These are phyloP conservation scores for Geotrupes spiniger DNA, from an alignment of 2,888 invertebrate genomes.

Conservation along the genomic window DNA sequence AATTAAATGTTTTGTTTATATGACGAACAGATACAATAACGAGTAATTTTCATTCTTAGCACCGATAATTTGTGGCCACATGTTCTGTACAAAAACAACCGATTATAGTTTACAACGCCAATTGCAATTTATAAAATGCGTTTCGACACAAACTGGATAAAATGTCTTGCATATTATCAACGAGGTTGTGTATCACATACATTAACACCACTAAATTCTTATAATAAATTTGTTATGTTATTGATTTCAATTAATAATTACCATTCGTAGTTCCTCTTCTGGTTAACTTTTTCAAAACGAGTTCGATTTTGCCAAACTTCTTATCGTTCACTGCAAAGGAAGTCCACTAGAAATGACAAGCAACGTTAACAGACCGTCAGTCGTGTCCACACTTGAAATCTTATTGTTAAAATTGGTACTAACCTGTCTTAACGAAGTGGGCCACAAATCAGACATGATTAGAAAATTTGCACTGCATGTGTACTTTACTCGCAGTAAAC, in stretches of 20 bases:
- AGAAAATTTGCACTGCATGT: conserved; percentile 8
- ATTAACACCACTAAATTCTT: background rate
- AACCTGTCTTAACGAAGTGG: conserved; percentile 7
- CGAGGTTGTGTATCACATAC: background rate
- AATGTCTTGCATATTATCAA: too few relatives aligned
- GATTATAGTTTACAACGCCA: too few relatives aligned
- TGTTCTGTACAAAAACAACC: too few relatives aligned
- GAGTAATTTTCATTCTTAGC: too few relatives aligned
- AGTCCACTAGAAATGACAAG: conserved; percentile 8
- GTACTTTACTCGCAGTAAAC: conserved; percentile 6
- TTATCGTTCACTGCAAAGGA: background rate
- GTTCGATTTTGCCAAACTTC: conserved; percentile 6
- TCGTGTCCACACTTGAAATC: background rate
- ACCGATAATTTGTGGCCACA: too few relatives aligned
- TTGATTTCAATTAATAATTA: too few relatives aligned
- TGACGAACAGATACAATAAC: too few relatives aligned
- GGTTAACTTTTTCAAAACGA: background rate
- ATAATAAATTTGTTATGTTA: background rate
- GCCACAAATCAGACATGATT: conserved; percentile 10
- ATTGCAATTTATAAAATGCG: too few relatives aligned
- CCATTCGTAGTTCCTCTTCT: background rate
- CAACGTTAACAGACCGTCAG: background rate
- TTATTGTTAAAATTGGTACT: conserved; percentile 3
- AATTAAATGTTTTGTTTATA: too few relatives aligned
- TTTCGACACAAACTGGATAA: too few relatives aligned